Conservation (phyloP, 2,113 vertebrate genomes). For the Helogale parvula region DNA sequence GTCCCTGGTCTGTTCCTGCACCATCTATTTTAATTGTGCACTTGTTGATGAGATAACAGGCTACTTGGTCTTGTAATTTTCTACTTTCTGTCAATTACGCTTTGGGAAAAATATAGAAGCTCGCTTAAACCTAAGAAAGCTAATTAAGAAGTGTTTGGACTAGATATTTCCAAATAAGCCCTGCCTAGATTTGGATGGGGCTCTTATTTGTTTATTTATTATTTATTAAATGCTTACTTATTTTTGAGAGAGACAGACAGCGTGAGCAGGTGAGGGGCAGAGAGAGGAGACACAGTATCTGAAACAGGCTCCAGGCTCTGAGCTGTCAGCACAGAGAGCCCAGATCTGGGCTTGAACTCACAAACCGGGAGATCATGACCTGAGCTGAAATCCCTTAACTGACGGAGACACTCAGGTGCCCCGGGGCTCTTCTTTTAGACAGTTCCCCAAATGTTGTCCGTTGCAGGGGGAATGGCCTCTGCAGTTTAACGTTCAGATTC, state of each 20-base stretch:
- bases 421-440: neutral
- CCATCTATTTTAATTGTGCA: neutral
- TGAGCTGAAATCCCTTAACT: too few species aligned
- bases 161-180: neutral
- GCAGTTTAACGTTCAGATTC: too few species aligned
- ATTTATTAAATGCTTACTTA: too few species aligned
- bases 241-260: too few species aligned
- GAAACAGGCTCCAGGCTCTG: too few species aligned
- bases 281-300: too few species aligned
- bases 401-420: too few species aligned
- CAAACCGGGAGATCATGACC: too few species aligned
- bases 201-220: neutral
- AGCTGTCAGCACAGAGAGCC: too few species aligned
- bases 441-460: neutral
- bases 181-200: neutral
- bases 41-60: neutral
- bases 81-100: neutral
- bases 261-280: too few species aligned
- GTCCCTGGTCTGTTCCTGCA: neutral
- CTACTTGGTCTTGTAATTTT: neutral
- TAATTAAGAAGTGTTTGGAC: neutral
- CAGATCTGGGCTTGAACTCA: too few species aligned
- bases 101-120: neutral
- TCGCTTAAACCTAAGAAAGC: neutral
- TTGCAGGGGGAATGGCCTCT: neutral